Percentiles rank a stretch among this genome's conserved stretches.
phyloP scores from a whole-genome alignment of 2,797 vertebrate genomes.

The Natrix natrix region DNA sequence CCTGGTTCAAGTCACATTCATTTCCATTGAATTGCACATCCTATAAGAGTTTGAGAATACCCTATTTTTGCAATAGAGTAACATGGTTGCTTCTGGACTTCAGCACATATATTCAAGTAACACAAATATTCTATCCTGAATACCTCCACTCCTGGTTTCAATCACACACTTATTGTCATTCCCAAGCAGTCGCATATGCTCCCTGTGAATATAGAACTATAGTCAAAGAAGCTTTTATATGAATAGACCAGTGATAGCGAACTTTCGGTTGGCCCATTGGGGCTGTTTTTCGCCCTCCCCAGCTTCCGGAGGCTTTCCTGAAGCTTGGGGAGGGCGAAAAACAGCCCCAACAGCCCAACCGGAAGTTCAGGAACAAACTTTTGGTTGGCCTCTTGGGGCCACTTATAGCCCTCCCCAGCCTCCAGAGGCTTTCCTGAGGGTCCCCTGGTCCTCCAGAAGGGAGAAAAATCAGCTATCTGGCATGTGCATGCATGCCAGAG shows the following conservation, averaged over 20 bases:
- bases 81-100: background rate
- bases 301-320: too few relatives aligned
- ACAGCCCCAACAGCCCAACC: too few relatives aligned
- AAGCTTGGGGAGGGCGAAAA: too few relatives aligned
- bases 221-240: background rate
- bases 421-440: too few relatives aligned
- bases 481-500: too few relatives aligned
- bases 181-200: background rate
- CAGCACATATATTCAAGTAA: background rate
- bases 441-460: too few relatives aligned
- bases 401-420: too few relatives aligned
- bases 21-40: background rate
- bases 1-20: background rate
- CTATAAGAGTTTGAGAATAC: background rate
- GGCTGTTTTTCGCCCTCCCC: too few relatives aligned
- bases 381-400: too few relatives aligned
- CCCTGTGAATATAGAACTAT: background rate
- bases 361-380: too few relatives aligned
- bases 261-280: too few relatives aligned
- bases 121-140: background rate
- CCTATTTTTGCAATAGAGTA: background rate
- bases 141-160: background rate
- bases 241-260: background rate
- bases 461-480: too few relatives aligned
- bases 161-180: background rate